phyloP scores from a whole-genome alignment of 2,113 vertebrate genomes.

The Enhydra lutris region DNA sequence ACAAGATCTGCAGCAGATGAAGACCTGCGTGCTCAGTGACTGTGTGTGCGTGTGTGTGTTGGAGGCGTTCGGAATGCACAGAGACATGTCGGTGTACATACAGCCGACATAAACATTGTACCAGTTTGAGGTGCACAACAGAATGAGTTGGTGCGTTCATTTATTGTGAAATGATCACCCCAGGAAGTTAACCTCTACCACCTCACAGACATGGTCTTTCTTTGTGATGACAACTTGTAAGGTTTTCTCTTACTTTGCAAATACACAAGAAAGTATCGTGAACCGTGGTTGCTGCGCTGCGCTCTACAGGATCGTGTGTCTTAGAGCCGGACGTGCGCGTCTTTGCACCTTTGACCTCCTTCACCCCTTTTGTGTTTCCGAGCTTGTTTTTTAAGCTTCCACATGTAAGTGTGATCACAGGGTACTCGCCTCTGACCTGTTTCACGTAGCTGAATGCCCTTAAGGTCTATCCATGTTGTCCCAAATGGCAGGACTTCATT shows the following conservation, averaged over 20 bases:
- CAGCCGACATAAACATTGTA: not conserved
- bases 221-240: not conserved
- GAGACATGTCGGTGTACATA: not conserved
- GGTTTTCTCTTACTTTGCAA: not conserved
- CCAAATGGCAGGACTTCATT: not conserved
- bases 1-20: not conserved
- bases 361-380: not conserved
- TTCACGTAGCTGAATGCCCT: not conserved
- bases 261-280: not conserved
- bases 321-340: not conserved
- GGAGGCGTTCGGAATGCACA: not conserved
- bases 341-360: not conserved
- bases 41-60: not conserved
- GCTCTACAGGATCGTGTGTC: not conserved
- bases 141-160: not conserved
- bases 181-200: not conserved
- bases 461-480: not conserved
- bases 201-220: not conserved
- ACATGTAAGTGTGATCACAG: not conserved
- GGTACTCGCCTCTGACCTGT: not conserved
- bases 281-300: not conserved
- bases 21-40: not conserved
- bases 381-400: not conserved
- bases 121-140: not conserved
- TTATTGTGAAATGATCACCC: not conserved